Evolutionary conservation across 2,113 vertebrate genomes (phyloP), one percentile per base, ranked within the genome.

Genomic region (Lates calcarifer): DNA sequence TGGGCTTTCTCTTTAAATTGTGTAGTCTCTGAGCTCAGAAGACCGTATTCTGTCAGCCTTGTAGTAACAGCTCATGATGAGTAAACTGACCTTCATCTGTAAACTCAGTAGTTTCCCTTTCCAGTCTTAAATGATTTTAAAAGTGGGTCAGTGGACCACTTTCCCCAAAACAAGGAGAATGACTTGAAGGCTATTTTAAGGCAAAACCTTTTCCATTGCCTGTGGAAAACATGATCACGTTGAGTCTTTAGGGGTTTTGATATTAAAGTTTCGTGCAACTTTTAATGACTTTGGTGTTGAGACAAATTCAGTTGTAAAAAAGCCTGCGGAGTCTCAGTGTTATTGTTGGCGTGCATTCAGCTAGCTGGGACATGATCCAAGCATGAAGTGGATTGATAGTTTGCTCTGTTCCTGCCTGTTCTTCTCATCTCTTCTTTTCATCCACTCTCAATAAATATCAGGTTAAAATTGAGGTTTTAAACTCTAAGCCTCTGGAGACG

Each of bases 121-220:
- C 24, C 39, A 49, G 15, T 26, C 55, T 14, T 8, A 11, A 18
- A 47, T 0, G 26, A 22, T 15, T 45, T 45, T 29, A 4, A 77
- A 83, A 85, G 47, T 79, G 35, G 67, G 74, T 28, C 67, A 72
- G 58, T 51, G 56, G 63, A 47, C n/a, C 62, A 75, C 0, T 33
- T 24, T 14, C 10, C 14, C 18, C 20, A 12, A 64, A 64, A 51
- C 35, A 24, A 1, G 12, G 20, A 31, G n/a, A 67, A 72, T 33
- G 28, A 60, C 45, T 14, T 41, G 5, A 62, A 39, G 10, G 15
- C 63, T 28, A 22, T 35, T 81, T 29, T 13, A 41, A 64, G 49
- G 22, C 1, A 2, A 10, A 74, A 20, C 1, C 1, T 29, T 47
- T 67, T 78, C 68, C 71, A 45, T 18, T 12, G 26, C 7, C 15